Conservation (phyloP, 2,797 vertebrate genomes). For the Ctenosaura bakeri region DNA sequence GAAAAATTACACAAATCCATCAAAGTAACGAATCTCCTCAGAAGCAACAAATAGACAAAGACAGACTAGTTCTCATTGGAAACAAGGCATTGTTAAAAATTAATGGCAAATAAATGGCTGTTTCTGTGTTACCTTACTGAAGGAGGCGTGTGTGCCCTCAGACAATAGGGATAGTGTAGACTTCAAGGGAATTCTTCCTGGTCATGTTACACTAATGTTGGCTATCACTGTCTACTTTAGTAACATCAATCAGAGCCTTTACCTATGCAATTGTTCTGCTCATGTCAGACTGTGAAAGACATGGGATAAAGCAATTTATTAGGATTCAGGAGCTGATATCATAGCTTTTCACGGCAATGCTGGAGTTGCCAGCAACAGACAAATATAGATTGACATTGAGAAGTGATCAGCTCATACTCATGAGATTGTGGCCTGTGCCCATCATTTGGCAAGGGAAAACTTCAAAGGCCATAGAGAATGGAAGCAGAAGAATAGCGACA, state of each 20-base stretch:
- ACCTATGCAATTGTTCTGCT: not conserved
- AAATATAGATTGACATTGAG: not conserved
- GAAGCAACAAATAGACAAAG: conserved; percentile 75
- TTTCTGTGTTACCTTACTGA: not conserved
- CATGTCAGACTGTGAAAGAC: not conserved
- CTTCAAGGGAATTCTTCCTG: conserved; percentile 9
- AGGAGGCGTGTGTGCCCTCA: not conserved
- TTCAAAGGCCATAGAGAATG: not conserved
- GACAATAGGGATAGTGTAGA: not conserved
- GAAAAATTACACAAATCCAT: conserved; percentile 80
- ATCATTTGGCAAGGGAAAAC: not conserved
- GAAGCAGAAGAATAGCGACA: not conserved
- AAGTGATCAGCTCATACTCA: not conserved
- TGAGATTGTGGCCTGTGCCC: not conserved
- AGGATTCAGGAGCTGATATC: not conserved
- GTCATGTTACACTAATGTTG: conserved; percentile 6
- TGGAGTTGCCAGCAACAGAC: too few species aligned
- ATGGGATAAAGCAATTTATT: not conserved
- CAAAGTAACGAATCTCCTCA: conserved; percentile 78
- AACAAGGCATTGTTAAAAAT: conserved; percentile 71
- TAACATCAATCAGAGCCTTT: not conserved
- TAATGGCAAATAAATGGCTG: conserved; percentile 65
- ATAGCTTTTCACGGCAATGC: not conserved
- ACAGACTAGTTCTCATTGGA: conserved; percentile 65
- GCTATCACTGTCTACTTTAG: not conserved